Evolutionary conservation across 2,888 invertebrate species (phyloP).

Genomic region (Sisyra terminalis): DNA sequence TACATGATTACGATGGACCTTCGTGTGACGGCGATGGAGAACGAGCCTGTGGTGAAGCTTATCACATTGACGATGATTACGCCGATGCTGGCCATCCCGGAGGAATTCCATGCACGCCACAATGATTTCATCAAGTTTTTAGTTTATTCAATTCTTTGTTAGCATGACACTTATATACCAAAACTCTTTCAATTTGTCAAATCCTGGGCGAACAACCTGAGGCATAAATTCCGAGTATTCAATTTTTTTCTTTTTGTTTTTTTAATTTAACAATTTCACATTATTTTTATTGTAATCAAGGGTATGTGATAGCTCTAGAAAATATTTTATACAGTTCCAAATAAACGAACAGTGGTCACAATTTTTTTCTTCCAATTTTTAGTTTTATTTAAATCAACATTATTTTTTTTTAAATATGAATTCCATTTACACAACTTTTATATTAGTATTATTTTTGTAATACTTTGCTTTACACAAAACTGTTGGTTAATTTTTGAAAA

Average conservation of each 20-base stretch:
- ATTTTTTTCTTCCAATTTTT: too few species aligned
- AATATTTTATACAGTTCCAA: too few species aligned
- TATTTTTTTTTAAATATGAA: too few species aligned
- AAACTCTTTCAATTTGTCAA: neutral
- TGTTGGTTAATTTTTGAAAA: too few species aligned
- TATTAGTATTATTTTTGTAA: too few species aligned
- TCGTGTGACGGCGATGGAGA: slow-evolving; percentile 31
- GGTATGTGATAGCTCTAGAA: too few species aligned
- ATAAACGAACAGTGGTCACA: too few species aligned
- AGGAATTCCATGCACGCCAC: slow-evolving; percentile 65
- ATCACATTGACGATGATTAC: slow-evolving; percentile 53
- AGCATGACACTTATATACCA: neutral
- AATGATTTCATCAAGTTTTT: slow-evolving; percentile 31
- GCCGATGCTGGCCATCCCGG: slow-evolving; percentile 42
- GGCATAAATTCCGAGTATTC: neutral
- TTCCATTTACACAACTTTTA: too few species aligned
- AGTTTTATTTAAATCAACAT: too few species aligned
- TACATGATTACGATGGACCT: slow-evolving; percentile 47
- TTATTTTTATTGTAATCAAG: slow-evolving; percentile 1
- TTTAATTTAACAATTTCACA: neutral
- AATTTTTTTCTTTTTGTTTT: neutral
- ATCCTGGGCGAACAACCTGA: neutral
- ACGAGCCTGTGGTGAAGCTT: slow-evolving; percentile 44
- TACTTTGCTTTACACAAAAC: too few species aligned
- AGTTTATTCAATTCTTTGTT: slow-evolving; percentile 1